These are phyloP conservation scores for Azemiops feae DNA, from an alignment of 2,113 vertebrate species.

Conservation along the genomic window DNA sequence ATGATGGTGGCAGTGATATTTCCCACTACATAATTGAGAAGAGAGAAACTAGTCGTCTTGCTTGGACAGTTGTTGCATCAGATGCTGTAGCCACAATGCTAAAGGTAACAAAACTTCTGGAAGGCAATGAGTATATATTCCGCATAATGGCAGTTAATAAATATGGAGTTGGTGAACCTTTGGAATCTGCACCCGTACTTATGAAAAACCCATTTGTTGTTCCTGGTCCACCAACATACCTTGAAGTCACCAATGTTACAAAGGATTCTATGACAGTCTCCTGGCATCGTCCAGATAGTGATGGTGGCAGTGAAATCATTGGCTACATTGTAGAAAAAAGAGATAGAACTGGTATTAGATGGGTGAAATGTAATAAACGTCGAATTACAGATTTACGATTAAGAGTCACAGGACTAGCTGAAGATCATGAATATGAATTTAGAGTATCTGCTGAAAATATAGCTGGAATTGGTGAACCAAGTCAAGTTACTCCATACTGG, in stretches of 20 bases:
- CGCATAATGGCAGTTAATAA: slow-evolving; percentile 97
- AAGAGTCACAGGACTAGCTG: slow-evolving; percentile 90
- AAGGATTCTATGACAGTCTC: slow-evolving; percentile 98
- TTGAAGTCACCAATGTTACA: slow-evolving; percentile 92
- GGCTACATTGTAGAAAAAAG: slow-evolving; percentile 95
- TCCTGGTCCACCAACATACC: slow-evolving; percentile 83
- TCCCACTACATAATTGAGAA: slow-evolving; percentile 95
- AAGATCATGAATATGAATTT: slow-evolving; percentile 98
- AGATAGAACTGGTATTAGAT: slow-evolving; percentile 92
- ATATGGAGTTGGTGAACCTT: slow-evolving; percentile 89
- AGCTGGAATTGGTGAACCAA: slow-evolving; percentile 89
- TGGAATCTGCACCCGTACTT: slow-evolving; percentile 90
- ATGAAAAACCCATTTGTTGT: slow-evolving; percentile 95
- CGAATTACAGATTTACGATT: slow-evolving; percentile 93
- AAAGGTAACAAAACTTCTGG: slow-evolving; percentile 94
- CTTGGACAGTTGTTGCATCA: slow-evolving; percentile 91
- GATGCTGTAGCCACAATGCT: slow-evolving; percentile 89
- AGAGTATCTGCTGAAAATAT: slow-evolving; percentile 95
- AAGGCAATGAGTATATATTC: slow-evolving; percentile 98
- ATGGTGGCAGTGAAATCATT: slow-evolving; percentile 92
- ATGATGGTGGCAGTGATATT: slow-evolving; percentile 93
- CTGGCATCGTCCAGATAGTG: slow-evolving; percentile 88
- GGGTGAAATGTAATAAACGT: slow-evolving; percentile 98
- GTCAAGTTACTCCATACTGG: slow-evolving; percentile 82
- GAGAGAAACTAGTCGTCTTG: slow-evolving; percentile 94